A percentile compares a stretch with the other conserved stretches of the same genome.
Conservation (phyloP, 2,888 invertebrate species). For the Nomada ferruginata region DNA sequence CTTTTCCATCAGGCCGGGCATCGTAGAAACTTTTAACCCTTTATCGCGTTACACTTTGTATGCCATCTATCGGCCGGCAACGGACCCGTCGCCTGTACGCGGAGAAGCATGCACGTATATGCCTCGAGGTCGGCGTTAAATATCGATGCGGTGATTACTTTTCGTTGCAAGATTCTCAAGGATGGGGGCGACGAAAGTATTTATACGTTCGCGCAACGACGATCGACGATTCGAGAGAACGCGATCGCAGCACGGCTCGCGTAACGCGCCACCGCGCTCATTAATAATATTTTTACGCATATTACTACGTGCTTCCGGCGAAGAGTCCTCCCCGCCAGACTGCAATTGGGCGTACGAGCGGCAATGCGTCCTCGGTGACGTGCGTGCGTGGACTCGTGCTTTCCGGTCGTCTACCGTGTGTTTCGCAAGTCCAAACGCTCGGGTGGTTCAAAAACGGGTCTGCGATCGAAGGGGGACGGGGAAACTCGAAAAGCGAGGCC, state of each 20-base stretch:
- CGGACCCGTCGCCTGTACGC: conserved; percentile 43
- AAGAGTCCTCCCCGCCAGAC: conserved; percentile 56
- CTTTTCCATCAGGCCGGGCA: conserved; percentile 42
- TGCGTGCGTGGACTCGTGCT: conserved; percentile 62
- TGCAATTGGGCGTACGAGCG: conserved; percentile 70
- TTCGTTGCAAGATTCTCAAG: no score
- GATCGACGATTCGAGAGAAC: background rate
- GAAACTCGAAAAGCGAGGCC: background rate
- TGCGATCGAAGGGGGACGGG: background rate
- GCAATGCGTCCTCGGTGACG: conserved; percentile 61
- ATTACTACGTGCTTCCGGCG: conserved; percentile 66
- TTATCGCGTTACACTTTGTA: conserved; percentile 50
- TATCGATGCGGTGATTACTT: conserved; percentile 39
- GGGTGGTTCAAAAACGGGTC: background rate
- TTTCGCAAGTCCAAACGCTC: background rate
- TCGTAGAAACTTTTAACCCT: conserved; percentile 54
- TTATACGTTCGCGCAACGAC: background rate
- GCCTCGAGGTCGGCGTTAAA: conserved; percentile 49
- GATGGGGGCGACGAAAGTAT: background rate
- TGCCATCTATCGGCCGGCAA: conserved; percentile 38
- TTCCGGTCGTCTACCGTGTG: conserved; percentile 61
- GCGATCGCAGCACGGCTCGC: conserved; percentile 8
- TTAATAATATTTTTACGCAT: conserved; percentile 66
- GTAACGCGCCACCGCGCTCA: conserved; percentile 47
- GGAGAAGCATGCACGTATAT: conserved; percentile 26